Percentiles rank a stretch among this genome's conserved stretches.
Evolutionary conservation across 2,797 vertebrate genomes (phyloP).

Genomic region (Melanotaenia maccullochi): DNA sequence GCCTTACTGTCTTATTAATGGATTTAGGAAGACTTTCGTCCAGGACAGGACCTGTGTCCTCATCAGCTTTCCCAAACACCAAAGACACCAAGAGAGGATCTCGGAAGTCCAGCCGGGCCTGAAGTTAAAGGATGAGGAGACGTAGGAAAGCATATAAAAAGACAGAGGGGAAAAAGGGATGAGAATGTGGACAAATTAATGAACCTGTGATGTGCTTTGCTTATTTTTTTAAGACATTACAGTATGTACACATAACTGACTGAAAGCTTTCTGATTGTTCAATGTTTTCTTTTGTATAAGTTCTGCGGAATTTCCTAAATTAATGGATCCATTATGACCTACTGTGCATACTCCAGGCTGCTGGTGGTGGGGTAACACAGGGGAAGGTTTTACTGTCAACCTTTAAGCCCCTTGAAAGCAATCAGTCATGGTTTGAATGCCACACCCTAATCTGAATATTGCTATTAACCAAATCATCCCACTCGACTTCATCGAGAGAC

Average conservation of each 20-base stretch:
- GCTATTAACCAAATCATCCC: neutral
- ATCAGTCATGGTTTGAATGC: neutral
- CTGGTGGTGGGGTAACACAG: neutral
- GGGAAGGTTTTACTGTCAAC: neutral
- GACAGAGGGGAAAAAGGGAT: neutral
- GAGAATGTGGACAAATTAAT: neutral
- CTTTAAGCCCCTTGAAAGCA: neutral
- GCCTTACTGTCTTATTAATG: constrained; percentile 90
- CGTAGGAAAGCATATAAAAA: neutral
- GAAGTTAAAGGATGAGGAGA: neutral
- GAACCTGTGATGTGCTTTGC: neutral
- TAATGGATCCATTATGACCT: neutral
- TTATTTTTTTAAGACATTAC: neutral
- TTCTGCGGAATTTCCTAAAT: neutral
- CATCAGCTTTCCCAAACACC: constrained; percentile 88
- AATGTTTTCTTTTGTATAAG: neutral
- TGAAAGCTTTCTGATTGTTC: neutral
- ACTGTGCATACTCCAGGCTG: neutral
- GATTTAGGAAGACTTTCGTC: constrained; percentile 87
- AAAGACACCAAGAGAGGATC: constrained; percentile 91
- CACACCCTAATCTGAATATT: neutral
- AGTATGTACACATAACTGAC: neutral
- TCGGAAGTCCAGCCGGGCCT: constrained; percentile 93
- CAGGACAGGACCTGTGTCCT: constrained; percentile 90
- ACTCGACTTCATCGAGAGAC: neutral